Base-by-base conservation (phyloP, 1,140 invertebrate species). In the Saccostrea cuccullata region DNA sequence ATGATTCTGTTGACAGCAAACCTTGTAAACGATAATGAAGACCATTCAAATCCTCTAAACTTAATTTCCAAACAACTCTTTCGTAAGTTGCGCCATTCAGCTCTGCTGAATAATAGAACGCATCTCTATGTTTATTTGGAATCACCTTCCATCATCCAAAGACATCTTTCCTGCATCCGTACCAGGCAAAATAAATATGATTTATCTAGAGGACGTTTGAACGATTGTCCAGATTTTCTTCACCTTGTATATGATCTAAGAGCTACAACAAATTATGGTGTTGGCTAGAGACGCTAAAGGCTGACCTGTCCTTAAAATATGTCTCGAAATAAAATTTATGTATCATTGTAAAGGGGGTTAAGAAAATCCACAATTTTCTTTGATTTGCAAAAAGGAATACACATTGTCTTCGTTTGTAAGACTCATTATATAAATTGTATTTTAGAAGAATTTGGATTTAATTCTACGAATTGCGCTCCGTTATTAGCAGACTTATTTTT, bases 71-170 rank as follows among this genome's bases (percentile, higher is more conserved):
- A 13, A 30, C 26, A 8, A 13, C 30, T 77, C 9, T 77, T 77
- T 36, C 23, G 11, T 2, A 17, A 30, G 26, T 30, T 77, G 26
- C 70, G 26, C 26, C 30, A 30, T 36, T 77, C 70, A 15, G 12
- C 11, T 77, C 70, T 23, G 13, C 13, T 12, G 11, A 36, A 30
- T 23, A 30, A 36, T 26, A 1, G 11, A 15, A 77, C 23, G 15
- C 23, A 9, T 36, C 30, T 77, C 26, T 77, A 77, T 26, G 70
- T 77, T 77, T 77, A 77, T 30, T 77, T 77, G 15, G 26, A 77
- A 30, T 17, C 11, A 30, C 12, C 30, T 77, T 77, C 70, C 30
- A 4, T 26, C 26, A 30, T 77, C 26, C 3, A 36, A 15, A 36
- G 13, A 4, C 26, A 40, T 30, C 30, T 77, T 36, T 26, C 23